Base-by-base conservation (phyloP, 1,140 invertebrate genomes). In the Bicyclus anynana region DNA sequence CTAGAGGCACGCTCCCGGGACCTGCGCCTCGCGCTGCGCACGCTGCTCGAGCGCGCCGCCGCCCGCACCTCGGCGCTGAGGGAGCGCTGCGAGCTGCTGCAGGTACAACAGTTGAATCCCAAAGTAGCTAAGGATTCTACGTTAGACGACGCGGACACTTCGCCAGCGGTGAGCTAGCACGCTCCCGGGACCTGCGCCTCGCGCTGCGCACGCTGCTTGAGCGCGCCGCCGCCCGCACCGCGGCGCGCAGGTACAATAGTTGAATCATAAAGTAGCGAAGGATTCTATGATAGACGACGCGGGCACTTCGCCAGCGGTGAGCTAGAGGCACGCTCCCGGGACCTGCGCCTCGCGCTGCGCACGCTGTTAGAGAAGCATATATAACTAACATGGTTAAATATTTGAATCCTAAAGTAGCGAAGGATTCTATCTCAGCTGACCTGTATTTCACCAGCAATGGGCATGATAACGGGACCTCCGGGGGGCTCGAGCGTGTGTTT, bases 141-240 rank as follows among this genome's bases (percentile, higher is more conserved):
- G n/a, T 97, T 92, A 91, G 95, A 2, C 90, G 94, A n/a, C 93
- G 94, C 42, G 93, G 94, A 1, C 96, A 98, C 88, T 96, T 96
- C 82, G 95, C 95, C 1, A 89, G 93, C 2, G 86, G 91, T 3
- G 91, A 94, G 44, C 94, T 97, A 29, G 69, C 89, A 3, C 90
- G 92, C 67, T 91, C 92, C 9, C 91, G 89, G 53, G 91, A 93
- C 56, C 80, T 97, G 42, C 91, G 93, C 54, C 88, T 91, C 26
- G 93, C 92, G 56, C 85, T 95, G 0, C 87, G 90, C 0, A 87
- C 92, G 40, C 77, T 97, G 0, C 89, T 92, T 47, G 95, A 96
- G 72, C 69, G 93, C 7, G 93, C 95, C 0, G 93, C 93, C 54
- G 91, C 94, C 4, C 82, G 96, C 7, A 91, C 92, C 46, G 74